These are phyloP conservation scores for Phylloscopus trochilus DNA, from an alignment of 2,113 vertebrate genomes.

Conservation along the genomic window DNA sequence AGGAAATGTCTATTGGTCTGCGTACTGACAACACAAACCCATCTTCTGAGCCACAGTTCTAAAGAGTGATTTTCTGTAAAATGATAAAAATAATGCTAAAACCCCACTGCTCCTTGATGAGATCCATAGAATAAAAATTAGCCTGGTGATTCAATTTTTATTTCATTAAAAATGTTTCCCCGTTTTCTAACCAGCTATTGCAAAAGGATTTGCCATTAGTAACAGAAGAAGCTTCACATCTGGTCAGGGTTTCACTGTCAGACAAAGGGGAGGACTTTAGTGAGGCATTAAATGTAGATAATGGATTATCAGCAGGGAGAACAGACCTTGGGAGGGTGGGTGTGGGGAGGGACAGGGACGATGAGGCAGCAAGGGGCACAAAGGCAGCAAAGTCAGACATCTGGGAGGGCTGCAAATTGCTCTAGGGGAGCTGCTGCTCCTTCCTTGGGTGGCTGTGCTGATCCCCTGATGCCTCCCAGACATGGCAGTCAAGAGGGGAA, in stretches of 20 bases:
- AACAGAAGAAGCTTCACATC: constrained; percentile 53
- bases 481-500: not conserved
- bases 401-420: constrained; percentile 5
- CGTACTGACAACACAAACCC: not conserved
- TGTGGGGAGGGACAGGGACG: not conserved
- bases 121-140: not conserved
- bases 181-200: not conserved
- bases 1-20: not conserved
- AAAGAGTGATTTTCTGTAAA: not conserved
- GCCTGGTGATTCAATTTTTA: not conserved
- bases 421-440: not conserved
- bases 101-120: not conserved
- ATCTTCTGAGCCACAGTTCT: not conserved
- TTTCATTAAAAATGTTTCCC: not conserved
- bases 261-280: constrained; percentile 20
- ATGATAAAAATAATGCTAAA: not conserved
- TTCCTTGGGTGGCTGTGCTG: not conserved
- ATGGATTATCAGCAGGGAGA: constrained; percentile 49
- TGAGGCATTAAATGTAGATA: constrained; percentile 55
- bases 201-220: constrained; percentile 48
- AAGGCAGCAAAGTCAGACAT: not conserved
- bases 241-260: not conserved
- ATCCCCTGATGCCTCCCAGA: not conserved
- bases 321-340: not conserved
- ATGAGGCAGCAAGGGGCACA: not conserved